Evolutionary conservation across 2,797 vertebrate genomes (phyloP), one percentile per base, ranked within the genome.

Genomic region (Steatocranus sp.): DNA sequence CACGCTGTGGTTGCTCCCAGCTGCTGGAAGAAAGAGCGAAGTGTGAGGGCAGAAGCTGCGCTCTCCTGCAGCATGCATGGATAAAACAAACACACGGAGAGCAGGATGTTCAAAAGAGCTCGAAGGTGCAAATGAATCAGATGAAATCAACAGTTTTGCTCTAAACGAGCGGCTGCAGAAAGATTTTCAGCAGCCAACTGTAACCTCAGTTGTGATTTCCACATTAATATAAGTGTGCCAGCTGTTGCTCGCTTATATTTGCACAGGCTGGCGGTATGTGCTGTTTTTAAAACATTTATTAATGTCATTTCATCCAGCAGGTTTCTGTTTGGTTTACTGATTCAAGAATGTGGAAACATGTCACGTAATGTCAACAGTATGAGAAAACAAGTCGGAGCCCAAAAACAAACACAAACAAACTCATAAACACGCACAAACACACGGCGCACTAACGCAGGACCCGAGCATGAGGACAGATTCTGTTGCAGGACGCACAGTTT

Each of bases 311-410:
- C 23, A 27, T 46, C 41, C 15, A 5, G 20, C 15, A 17, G 9
- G 4, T 48, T 73, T 30, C 25, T 5, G 25, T 73, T 73, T 73
- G 10, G 6, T 48, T 73, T 73, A 43, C 41, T 8, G 15, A 73
- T 1, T 27, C 41, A 48, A 73, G 43, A 73, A 48, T 12, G 10
- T 70, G 66, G 41, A 73, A 73, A 73, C 43, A 73, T 48, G 68
- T 18, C 25, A 3, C 4, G 2, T 46, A 46, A 46, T 18, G 6
- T 46, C 66, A 70, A 46, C 41, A 70, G n/a, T 27, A 1, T 17
- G 23, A 70, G 41, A 3, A 46, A 27, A 46, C 15, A 6, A 70
- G 6, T 7, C 4, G 12, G 12, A 17, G 2, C 0, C 9, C 63
- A 30, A 12, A 68, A 30, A 18, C 14, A 48, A 48, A 27, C 15